These are phyloP conservation scores for Petaurus breviceps DNA, from an alignment of 2,113 vertebrate species.

Conservation along the genomic window DNA sequence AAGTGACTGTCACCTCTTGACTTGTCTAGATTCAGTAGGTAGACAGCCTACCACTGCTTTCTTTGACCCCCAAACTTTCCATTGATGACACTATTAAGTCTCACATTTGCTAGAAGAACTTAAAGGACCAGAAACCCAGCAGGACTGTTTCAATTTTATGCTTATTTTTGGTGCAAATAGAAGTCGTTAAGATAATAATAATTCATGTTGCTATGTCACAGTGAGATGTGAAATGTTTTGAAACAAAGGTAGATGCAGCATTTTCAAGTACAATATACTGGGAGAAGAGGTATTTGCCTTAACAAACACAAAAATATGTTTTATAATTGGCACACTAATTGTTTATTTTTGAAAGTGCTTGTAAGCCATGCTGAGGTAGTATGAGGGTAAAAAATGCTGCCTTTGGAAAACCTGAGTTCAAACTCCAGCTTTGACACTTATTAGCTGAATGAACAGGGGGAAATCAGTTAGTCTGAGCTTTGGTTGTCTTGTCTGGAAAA, in stretches of 20 bases:
- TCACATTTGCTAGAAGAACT: background rate
- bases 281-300: background rate
- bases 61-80: background rate
- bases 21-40: background rate
- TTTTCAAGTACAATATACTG: background rate
- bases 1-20: background rate
- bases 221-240: background rate
- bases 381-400: background rate
- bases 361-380: slow-evolving; percentile 32
- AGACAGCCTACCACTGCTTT: background rate
- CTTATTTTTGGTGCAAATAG: background rate
- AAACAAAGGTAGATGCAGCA: background rate
- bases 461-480: background rate
- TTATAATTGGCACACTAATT: slow-evolving; percentile 31
- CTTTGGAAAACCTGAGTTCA: background rate
- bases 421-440: slow-evolving; percentile 11
- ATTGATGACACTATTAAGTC: background rate
- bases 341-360: slow-evolving; percentile 46
- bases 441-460: slow-evolving; percentile 25
- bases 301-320: slow-evolving; percentile 3
- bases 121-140: background rate
- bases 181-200: background rate
- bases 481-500: background rate
- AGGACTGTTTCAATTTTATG: background rate
- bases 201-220: background rate